Base-by-base conservation (phyloP, 2,888 invertebrate species). In the Schizotus pectinicornis region DNA sequence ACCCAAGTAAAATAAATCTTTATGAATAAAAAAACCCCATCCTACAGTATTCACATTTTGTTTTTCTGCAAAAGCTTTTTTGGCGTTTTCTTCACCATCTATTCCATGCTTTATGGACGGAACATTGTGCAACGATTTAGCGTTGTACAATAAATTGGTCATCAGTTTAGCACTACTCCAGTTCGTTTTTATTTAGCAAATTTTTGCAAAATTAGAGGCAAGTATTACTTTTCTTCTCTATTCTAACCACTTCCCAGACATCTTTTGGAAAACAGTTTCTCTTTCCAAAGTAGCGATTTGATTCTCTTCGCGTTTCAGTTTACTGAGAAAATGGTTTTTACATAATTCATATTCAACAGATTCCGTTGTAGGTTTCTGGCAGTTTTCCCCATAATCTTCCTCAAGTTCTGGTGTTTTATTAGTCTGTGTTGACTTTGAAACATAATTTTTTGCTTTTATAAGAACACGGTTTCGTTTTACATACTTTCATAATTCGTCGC, bases 191-290 rank as follows among this genome's bases (percentile, higher is more conserved):
- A 38, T 30, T 51, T 12, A 30, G 32, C 32, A 41, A 22, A 51
- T 49, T 39, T 14, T 14, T 12, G n/a, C 39, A 42, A 57, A 56
- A 39, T 56, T 56, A 37, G 59, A 59, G 3, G 56, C 55, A 6
- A 51, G 55, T 31, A 60, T 11, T 14, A 50, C 9, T 7, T 56
- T 56, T 38, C 45, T 45, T 39, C 41, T 33, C 39, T 50, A 46
- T 50, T 50, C 32, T 12, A 43, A 31, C 56, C 56, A 59, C n/a
- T 30, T 22, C 7, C 12, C 48, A 8, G 36, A 31, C 42, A 41
- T 42, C 12, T 14, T 35, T 35, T 42, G 39, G 30, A n/a, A n/a
- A n/a, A n/a, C n/a, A n/a, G n/a, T n/a, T n/a, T 14, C 42, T 35
- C 36, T 56, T n/a, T n/a, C n/a, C n/a, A n/a, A n/a, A n/a, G n/a